phyloP scores from a whole-genome alignment of 2,113 vertebrate species.

The Cygnus buccinator region DNA sequence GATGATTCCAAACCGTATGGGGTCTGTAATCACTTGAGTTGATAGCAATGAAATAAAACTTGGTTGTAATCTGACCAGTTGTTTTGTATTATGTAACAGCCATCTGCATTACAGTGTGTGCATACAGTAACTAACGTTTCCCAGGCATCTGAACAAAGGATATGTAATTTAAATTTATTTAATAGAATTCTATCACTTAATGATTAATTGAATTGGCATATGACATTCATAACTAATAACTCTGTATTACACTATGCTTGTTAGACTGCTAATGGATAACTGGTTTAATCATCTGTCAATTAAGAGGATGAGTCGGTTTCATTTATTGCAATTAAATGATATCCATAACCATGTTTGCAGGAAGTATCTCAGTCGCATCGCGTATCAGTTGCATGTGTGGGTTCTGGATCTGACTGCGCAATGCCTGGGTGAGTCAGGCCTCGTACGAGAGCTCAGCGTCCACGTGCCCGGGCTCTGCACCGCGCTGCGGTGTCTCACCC shows the following conservation, averaged over 20 bases:
- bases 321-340: constrained; percentile 58
- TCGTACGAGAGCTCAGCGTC: not conserved
- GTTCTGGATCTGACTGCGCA: not conserved
- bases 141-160: constrained; percentile 39
- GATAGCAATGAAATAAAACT: not conserved
- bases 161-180: constrained; percentile 26
- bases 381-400: constrained; percentile 28
- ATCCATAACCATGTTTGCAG: constrained; percentile 44
- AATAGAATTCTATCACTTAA: constrained; percentile 21
- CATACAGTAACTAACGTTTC: constrained; percentile 13
- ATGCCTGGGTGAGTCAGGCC: constrained; percentile 29
- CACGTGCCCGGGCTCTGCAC: not conserved
- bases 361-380: constrained; percentile 14
- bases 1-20: not conserved
- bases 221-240: constrained; percentile 42
- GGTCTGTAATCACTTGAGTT: not conserved
- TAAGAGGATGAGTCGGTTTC: constrained; percentile 62
- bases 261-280: constrained; percentile 61
- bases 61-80: constrained; percentile 8
- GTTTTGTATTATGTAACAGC: not conserved
- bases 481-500: rapidly evolving
- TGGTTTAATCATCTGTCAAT: constrained; percentile 59
- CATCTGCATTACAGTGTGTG: not conserved
- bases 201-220: constrained; percentile 52
- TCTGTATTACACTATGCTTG: constrained; percentile 7